phyloP scores from a whole-genome alignment of 2,888 invertebrate species.

The Rapana venosa region DNA sequence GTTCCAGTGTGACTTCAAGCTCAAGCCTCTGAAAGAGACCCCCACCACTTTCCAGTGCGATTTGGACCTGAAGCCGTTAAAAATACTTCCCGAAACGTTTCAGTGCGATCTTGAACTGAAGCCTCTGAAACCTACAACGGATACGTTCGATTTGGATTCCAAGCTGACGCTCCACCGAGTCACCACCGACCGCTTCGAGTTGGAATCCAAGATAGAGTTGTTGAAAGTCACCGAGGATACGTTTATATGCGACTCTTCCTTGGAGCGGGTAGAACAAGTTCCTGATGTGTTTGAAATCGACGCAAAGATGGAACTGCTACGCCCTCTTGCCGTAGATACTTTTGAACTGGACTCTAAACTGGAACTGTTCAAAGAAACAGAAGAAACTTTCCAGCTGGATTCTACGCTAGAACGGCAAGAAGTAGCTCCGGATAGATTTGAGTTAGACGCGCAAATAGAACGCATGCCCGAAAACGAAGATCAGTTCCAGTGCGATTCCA shows the following conservation, averaged over 20 bases:
- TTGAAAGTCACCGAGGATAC: conserved; percentile 17
- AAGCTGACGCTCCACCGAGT: background rate
- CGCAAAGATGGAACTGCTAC: background rate
- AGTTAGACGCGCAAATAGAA: background rate
- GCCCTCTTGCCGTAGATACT: background rate
- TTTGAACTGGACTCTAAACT: conserved; percentile 11
- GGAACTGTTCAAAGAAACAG: background rate
- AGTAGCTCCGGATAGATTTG: background rate
- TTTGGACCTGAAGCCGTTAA: background rate
- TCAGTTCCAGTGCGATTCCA: background rate
- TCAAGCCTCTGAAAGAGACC: background rate
- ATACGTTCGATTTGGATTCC: conserved; percentile 11
- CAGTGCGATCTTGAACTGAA: background rate
- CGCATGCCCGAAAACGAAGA: background rate
- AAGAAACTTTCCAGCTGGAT: background rate
- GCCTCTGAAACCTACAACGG: background rate
- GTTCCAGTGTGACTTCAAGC: background rate
- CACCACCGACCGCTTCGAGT: background rate
- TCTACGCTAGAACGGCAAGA: conserved; percentile 1
- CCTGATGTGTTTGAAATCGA: background rate
- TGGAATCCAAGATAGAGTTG: conserved; percentile 11
- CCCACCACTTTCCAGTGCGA: background rate
- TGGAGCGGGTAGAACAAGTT: background rate
- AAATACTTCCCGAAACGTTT: background rate
- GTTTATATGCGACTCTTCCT: background rate